phyloP scores from a whole-genome alignment of 2,888 invertebrate species.

The Cremastinae sp. region DNA sequence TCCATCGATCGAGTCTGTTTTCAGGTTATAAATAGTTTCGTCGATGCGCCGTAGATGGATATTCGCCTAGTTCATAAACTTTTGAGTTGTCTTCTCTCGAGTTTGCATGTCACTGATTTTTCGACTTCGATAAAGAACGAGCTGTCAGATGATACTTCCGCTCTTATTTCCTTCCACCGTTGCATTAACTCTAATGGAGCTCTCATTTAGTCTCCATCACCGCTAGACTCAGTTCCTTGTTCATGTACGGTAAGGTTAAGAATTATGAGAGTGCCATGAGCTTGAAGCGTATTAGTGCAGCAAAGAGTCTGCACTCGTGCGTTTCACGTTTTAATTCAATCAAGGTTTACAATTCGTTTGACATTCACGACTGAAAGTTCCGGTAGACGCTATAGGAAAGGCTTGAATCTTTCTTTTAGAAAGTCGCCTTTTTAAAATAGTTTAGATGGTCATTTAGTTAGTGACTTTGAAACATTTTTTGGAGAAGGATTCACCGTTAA shows the following conservation, averaged over 20 bases:
- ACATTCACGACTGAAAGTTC: constrained; percentile 46
- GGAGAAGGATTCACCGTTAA: too few relatives aligned
- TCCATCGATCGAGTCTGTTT: constrained; percentile 60
- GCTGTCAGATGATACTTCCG: not conserved
- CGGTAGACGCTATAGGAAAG: too few relatives aligned
- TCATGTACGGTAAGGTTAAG: constrained; percentile 49
- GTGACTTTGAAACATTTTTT: too few relatives aligned
- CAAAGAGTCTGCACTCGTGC: not conserved
- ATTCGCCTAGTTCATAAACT: constrained; percentile 65
- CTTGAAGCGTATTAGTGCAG: constrained; percentile 34
- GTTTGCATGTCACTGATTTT: constrained; percentile 21
- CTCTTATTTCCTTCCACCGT: constrained; percentile 30
- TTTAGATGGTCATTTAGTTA: too few relatives aligned
- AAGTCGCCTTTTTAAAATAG: too few relatives aligned
- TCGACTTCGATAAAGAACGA: constrained; percentile 11
- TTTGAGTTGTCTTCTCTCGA: constrained; percentile 54
- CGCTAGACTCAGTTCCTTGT: constrained; percentile 58
- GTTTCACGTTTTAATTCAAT: constrained; percentile 21
- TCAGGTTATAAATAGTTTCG: constrained; percentile 61
- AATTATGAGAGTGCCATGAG: constrained; percentile 54
- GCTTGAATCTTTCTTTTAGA: too few relatives aligned
- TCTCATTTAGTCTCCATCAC: constrained; percentile 61
- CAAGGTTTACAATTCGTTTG: constrained; percentile 54
- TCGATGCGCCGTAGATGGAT: constrained; percentile 35
- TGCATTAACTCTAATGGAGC: constrained; percentile 60